A percentile compares a stretch with the other conserved stretches of the same genome.
These are phyloP conservation scores for Paraescarpia echinospica DNA, from an alignment of 1,140 invertebrate species.

Conservation along the genomic window DNA sequence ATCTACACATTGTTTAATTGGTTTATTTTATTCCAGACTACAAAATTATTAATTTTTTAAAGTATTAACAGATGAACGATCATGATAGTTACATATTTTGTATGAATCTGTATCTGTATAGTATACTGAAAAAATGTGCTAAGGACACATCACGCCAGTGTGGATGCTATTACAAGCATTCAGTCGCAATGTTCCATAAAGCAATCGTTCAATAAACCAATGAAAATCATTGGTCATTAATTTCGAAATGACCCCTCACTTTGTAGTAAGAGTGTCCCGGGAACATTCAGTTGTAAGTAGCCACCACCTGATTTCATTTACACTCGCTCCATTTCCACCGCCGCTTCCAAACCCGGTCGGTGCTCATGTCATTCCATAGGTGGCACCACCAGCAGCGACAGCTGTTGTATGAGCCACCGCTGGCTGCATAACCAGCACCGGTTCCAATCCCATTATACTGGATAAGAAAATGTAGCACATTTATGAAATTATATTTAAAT, in stretches of 20 bases:
- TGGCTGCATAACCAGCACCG: constrained; percentile 42
- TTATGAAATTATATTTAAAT: background rate
- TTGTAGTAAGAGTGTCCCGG: constrained; percentile 27
- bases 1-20: no score
- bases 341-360: constrained; percentile 40
- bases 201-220: no score
- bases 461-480: background rate
- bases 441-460: constrained; percentile 15
- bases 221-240: no score
- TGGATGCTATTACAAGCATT: no score
- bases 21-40: no score
- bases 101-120: constrained; percentile 38
- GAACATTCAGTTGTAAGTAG: constrained; percentile 35
- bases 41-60: no score
- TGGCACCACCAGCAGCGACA: background rate
- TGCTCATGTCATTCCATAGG: constrained; percentile 36
- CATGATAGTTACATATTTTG: constrained; percentile 11
- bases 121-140: constrained; percentile 22
- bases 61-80: no score
- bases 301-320: constrained; percentile 38
- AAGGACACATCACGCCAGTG: no score
- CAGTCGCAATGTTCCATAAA: no score
- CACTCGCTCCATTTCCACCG: constrained; percentile 35
- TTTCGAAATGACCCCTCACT: constrained; percentile 23
- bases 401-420: constrained; percentile 30